These are phyloP conservation scores for Bucorvus abyssinicus DNA, from an alignment of 2,797 vertebrate species.

Conservation along the genomic window DNA sequence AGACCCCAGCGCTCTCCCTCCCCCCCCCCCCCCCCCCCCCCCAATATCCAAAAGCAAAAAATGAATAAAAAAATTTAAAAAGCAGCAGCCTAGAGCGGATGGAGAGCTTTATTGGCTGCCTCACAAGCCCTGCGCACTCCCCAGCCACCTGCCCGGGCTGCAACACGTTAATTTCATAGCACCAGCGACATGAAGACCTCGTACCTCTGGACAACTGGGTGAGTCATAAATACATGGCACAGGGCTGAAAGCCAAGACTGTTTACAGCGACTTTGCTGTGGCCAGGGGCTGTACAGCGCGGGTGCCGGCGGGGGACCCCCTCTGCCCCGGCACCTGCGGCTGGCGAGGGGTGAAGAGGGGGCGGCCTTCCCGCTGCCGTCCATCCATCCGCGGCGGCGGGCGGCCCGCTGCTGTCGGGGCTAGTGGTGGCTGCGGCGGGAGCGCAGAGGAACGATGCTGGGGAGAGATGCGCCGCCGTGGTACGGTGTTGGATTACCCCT, in stretches of 20 bases:
- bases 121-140: background rate
- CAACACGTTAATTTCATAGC: slow-evolving; percentile 27
- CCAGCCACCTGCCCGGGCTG: background rate
- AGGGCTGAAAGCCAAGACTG: slow-evolving; percentile 64
- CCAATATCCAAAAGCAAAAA: too few species aligned
- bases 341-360: background rate
- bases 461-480: too few species aligned
- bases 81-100: background rate
- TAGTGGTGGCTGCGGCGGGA: too few species aligned
- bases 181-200: slow-evolving; percentile 49
- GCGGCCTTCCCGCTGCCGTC: background rate
- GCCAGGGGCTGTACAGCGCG: background rate
- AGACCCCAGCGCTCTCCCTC: too few species aligned
- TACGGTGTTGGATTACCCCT: slow-evolving; percentile 78
- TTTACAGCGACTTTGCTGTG: slow-evolving; percentile 35
- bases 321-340: slow-evolving; percentile 3
- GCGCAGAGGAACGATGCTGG: background rate
- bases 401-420: background rate
- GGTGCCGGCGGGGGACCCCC: background rate
- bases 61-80: background rate
- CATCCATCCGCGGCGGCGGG: background rate
- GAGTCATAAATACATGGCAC: slow-evolving; percentile 66
- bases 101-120: background rate
- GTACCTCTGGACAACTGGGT: slow-evolving; percentile 63
- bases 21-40: too few species aligned